These are phyloP conservation scores for Solenodon paradoxus DNA, from an alignment of 2,113 vertebrate species.

Conservation along the genomic window DNA sequence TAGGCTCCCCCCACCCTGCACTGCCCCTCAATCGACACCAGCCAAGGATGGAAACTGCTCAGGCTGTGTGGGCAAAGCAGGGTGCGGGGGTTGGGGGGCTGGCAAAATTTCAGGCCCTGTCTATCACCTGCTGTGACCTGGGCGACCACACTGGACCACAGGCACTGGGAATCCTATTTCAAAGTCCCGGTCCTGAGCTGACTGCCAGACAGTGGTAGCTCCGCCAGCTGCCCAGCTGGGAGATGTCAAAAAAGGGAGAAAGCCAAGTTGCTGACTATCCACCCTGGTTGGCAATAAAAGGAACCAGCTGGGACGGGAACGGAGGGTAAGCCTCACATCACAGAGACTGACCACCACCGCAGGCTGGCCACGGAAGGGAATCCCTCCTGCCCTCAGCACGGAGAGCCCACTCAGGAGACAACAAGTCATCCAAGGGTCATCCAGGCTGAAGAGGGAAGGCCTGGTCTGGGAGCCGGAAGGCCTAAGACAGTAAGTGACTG, in stretches of 20 bases:
- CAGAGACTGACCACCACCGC: too few relatives aligned
- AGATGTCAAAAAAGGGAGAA: not conserved
- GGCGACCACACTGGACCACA: not conserved
- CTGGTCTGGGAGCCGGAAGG: not conserved
- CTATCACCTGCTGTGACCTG: not conserved
- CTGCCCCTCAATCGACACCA: not conserved
- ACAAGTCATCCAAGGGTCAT: not conserved
- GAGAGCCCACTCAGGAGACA: not conserved
- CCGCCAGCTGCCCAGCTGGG: not conserved
- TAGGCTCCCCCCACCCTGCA: not conserved
- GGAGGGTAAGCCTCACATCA: not conserved
- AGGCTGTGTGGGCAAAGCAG: not conserved
- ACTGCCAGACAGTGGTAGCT: not conserved
- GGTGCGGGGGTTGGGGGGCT: not conserved
- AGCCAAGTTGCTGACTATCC: not conserved
- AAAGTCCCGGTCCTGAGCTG: constrained; percentile 46
- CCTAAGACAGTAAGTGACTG: not conserved
- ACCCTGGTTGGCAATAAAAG: not conserved
- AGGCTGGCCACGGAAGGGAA: not conserved
- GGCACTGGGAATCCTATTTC: constrained; percentile 54
- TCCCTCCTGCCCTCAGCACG: not conserved
- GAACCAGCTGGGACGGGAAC: not conserved
- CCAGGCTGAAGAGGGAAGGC: not conserved
- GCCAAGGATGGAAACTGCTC: not conserved
- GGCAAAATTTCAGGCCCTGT: not conserved